Conservation (phyloP, 2,113 vertebrate species). For the Thamnaconus septentrionalis region DNA sequence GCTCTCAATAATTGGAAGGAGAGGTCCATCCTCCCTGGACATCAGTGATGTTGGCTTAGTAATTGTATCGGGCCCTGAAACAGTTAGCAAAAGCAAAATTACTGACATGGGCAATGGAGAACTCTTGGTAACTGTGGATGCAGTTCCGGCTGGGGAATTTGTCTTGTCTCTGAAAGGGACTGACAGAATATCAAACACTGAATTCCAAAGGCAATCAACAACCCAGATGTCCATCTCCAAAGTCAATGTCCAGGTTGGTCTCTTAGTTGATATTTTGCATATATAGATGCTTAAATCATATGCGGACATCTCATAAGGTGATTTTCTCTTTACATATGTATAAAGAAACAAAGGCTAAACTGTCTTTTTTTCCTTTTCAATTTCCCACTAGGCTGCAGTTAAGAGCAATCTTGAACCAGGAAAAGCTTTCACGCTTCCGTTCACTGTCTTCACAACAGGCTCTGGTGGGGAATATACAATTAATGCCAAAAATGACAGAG, state of each 20-base stretch:
- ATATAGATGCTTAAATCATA: too few species aligned
- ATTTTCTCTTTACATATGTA: neutral
- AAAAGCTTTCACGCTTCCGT: conserved; percentile 41
- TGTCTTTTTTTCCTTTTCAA: neutral
- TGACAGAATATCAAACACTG: conserved; percentile 57
- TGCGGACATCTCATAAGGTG: too few species aligned
- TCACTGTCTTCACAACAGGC: conserved; percentile 61
- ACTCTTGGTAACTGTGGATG: conserved; percentile 59
- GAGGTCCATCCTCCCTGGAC: conserved; percentile 55
- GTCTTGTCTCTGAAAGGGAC: conserved; percentile 65
- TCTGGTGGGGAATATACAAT: conserved; percentile 50
- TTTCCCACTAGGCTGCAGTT: conserved; percentile 52
- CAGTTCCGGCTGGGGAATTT: conserved; percentile 68
- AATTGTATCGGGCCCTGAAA: conserved; percentile 38
- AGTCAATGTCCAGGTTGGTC: conserved; percentile 65
- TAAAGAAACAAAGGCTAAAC: neutral
- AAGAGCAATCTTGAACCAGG: conserved; percentile 66
- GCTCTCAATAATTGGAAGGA: conserved; percentile 69
- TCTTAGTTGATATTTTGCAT: neutral
- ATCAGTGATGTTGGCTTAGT: conserved; percentile 56
- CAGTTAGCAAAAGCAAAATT: conserved; percentile 24
- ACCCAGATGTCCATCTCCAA: conserved; percentile 73
- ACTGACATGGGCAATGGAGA: conserved; percentile 62
- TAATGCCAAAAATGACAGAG: conserved; percentile 59
- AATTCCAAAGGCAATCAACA: conserved; percentile 74